A percentile compares a stretch with the other conserved stretches of the same genome.
phyloP scores from a whole-genome alignment of 2,797 vertebrate genomes.

The Paratrypauchen microcephalus region DNA sequence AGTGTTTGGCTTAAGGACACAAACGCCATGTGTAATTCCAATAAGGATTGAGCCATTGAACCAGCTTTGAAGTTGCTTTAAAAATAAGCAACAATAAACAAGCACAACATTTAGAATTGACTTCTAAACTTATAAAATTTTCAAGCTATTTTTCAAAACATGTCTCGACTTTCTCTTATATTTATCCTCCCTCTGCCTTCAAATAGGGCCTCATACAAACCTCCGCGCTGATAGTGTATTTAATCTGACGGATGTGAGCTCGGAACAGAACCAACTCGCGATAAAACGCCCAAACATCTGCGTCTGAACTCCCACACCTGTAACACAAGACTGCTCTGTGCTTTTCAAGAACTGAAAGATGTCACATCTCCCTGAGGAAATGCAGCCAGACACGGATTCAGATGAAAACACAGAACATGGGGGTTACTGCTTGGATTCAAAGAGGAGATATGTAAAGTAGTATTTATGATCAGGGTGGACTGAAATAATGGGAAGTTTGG shows the following conservation, averaged over 20 bases:
- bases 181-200: background rate
- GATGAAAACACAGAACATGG: constrained; percentile 46
- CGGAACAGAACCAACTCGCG: background rate
- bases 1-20: too few species aligned
- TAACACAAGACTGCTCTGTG: constrained; percentile 31
- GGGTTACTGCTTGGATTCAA: constrained; percentile 36
- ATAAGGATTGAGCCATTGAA: background rate
- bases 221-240: constrained; percentile 8
- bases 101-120: too few species aligned
- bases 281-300: background rate
- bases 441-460: background rate
- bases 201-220: constrained; percentile 10
- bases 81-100: too few species aligned
- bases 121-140: background rate
- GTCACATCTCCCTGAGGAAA: constrained; percentile 56
- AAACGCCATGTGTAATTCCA: background rate
- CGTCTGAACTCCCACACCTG: constrained; percentile 41
- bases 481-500: background rate
- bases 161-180: background rate
- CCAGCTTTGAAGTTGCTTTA: too few species aligned
- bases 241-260: constrained; percentile 13
- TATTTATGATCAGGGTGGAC: background rate
- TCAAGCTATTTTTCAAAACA: background rate
- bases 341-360: constrained; percentile 49
- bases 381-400: constrained; percentile 47